These are phyloP conservation scores for Sebastes cheni DNA, from an alignment of 2,797 vertebrate genomes.

Conservation along the genomic window DNA sequence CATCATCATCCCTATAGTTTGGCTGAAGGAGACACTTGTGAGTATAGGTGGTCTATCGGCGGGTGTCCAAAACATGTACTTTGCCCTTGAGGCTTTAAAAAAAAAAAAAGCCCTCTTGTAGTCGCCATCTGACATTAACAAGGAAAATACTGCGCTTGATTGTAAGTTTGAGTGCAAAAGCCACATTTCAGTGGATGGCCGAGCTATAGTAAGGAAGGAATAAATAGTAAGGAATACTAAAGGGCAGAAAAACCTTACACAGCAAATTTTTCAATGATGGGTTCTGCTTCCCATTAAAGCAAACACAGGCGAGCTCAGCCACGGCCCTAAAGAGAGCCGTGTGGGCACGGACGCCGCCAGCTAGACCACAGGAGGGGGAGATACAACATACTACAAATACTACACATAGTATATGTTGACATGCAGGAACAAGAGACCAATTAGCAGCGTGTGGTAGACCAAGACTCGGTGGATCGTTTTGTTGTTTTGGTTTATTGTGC, in stretches of 20 bases:
- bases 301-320: conserved; percentile 45
- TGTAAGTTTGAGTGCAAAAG: conserved; percentile 50
- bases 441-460: conserved; percentile 53
- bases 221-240: conserved; percentile 51
- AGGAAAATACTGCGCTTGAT: conserved; percentile 55
- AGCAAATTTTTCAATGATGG: conserved; percentile 66
- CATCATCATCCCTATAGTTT: conserved; percentile 11
- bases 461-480: conserved; percentile 59
- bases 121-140: conserved; percentile 49
- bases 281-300: conserved; percentile 67
- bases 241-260: conserved; percentile 50
- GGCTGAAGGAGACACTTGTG: conserved; percentile 27
- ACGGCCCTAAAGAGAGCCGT: conserved; percentile 37
- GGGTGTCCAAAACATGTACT: conserved; percentile 52
- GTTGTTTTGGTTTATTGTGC: conserved; percentile 78
- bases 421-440: conserved; percentile 40
- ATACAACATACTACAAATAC: conserved; percentile 48
- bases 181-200: conserved; percentile 41
- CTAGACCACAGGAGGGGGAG: conserved; percentile 54
- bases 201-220: conserved; percentile 43
- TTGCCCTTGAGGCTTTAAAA: conserved; percentile 22
- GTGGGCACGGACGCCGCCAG: conserved; percentile 52
- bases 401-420: conserved; percentile 39
- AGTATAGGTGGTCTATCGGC: conserved; percentile 62
- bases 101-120: conserved; percentile 28